Evolutionary conservation across 1,140 invertebrate genomes (phyloP).

Genomic region (Brachystomella parvula): DNA sequence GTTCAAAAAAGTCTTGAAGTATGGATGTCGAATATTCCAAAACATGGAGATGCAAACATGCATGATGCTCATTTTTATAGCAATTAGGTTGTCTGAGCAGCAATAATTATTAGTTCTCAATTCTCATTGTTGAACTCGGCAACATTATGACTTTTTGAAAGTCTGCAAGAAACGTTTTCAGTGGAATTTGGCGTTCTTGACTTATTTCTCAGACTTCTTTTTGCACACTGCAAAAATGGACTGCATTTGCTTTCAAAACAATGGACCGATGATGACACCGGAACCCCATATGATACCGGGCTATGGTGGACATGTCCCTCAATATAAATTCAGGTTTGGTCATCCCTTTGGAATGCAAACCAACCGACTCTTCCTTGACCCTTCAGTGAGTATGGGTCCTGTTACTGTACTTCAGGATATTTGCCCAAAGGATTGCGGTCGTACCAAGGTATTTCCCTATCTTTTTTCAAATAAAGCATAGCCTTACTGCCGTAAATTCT

Average conservation of each 20-base stretch:
- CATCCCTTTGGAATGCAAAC: conserved; percentile 60
- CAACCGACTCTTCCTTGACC: conserved; percentile 55
- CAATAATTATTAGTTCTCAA: too few relatives aligned
- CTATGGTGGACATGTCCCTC: conserved; percentile 63
- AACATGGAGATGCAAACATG: too few relatives aligned
- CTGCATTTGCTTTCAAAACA: conserved; percentile 32
- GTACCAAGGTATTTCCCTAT: conserved; percentile 48
- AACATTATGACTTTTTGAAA: too few relatives aligned
- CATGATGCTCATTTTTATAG: too few relatives aligned
- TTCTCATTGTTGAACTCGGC: too few relatives aligned
- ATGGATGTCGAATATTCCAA: too few relatives aligned
- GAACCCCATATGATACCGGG: conserved; percentile 40
- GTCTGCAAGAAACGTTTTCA: too few relatives aligned
- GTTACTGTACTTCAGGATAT: conserved; percentile 57
- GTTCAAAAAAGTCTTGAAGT: too few relatives aligned
- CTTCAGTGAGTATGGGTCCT: conserved; percentile 56
- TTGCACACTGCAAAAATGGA: conserved; percentile 13
- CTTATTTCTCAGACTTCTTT: not conserved
- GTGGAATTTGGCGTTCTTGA: too few relatives aligned
- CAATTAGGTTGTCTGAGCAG: too few relatives aligned
- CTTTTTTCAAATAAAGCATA: too few relatives aligned
- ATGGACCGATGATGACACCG: conserved; percentile 32
- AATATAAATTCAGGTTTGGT: conserved; percentile 59
- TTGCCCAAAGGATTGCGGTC: conserved; percentile 47
- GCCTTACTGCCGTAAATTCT: conserved; percentile 38